Evolutionary conservation across 2,113 vertebrate genomes (phyloP).

Genomic region (Anarrhichthys ocellatus): DNA sequence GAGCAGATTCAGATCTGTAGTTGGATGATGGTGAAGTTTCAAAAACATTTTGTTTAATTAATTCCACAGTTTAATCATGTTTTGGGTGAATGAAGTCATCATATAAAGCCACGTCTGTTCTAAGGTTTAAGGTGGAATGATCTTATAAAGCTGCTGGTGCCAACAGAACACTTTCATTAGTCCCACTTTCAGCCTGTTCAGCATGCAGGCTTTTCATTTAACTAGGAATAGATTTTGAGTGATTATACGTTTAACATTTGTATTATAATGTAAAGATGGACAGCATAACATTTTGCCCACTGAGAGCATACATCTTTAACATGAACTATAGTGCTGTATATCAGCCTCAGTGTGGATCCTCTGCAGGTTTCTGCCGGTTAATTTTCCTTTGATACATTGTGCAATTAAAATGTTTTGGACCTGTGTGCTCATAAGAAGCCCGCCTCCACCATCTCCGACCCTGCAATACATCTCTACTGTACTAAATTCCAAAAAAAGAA

Average conservation of each 20-base stretch:
- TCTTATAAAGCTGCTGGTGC: background rate
- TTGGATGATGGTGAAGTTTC: background rate
- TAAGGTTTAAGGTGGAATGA: background rate
- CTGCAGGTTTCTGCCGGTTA: background rate
- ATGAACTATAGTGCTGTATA: background rate
- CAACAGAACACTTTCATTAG: background rate
- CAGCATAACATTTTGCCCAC: background rate
- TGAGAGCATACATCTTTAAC: background rate
- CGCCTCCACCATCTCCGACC: background rate
- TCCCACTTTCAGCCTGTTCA: background rate
- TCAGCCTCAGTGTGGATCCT: background rate
- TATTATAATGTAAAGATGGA: background rate
- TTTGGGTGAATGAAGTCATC: background rate
- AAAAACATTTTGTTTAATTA: background rate
- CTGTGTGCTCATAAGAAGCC: background rate
- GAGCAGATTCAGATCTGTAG: background rate
- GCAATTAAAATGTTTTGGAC: background rate
- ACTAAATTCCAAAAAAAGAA: conserved; percentile 15
- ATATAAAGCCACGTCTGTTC: background rate
- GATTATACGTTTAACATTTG: background rate
- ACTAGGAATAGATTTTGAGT: background rate
- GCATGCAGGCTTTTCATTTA: background rate
- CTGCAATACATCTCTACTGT: background rate
- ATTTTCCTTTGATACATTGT: background rate
- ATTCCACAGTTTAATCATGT: background rate